These are phyloP conservation scores for Chlorops oryzae DNA, from an alignment of 1,140 invertebrate species.

Conservation along the genomic window DNA sequence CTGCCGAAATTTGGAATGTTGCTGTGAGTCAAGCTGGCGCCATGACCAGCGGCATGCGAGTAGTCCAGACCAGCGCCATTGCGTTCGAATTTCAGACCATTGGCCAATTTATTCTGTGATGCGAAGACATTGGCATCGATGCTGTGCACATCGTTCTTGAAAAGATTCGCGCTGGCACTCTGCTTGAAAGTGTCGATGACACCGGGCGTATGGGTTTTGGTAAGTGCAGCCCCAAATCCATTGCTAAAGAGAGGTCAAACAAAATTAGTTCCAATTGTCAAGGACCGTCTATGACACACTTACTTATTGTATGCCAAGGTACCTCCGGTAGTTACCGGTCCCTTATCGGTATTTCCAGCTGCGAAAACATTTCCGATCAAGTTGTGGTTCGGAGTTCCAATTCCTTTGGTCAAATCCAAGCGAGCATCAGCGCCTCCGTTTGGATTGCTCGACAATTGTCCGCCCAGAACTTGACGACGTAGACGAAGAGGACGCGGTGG, in stretches of 20 bases:
- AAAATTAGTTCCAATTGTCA: neutral
- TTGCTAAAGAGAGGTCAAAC: constrained; percentile 14
- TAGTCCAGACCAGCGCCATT: constrained; percentile 36
- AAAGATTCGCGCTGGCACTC: constrained; percentile 24
- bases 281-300: too few species aligned
- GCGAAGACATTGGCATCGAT: constrained; percentile 38
- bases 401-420: constrained; percentile 24
- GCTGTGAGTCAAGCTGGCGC: constrained; percentile 32
- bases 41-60: constrained; percentile 33
- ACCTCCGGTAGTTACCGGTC: constrained; percentile 21
- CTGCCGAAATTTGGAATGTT: constrained; percentile 38
- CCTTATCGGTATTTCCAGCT: constrained; percentile 26
- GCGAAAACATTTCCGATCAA: constrained; percentile 31
- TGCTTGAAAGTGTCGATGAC: constrained; percentile 27
- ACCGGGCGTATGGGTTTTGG: constrained; percentile 25
- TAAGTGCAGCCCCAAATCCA: constrained; percentile 23
- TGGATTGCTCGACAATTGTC: constrained; percentile 30
- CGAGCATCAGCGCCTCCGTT: constrained; percentile 33
- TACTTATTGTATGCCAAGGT: constrained; percentile 28
- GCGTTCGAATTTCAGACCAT: constrained; percentile 35
- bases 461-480: constrained; percentile 31
- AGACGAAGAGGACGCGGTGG: constrained; percentile 22
- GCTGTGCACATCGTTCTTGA: constrained; percentile 33
- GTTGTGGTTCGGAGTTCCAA: constrained; percentile 36
- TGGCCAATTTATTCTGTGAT: constrained; percentile 36